Base-by-base conservation (phyloP, 1,140 invertebrate genomes). In the Conopomorpha cramerella region DNA sequence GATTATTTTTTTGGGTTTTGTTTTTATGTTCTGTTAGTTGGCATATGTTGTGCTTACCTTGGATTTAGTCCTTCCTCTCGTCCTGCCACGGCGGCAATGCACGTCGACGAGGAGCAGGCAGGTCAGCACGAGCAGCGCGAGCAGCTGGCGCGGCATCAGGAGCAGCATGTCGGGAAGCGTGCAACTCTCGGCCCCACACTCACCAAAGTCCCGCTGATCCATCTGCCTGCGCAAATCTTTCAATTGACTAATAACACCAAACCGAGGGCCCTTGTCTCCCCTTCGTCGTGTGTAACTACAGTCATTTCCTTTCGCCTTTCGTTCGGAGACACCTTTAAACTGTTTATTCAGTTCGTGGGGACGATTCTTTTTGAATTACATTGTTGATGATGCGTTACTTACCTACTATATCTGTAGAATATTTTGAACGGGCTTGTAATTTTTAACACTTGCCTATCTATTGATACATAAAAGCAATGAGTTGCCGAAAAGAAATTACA, bases 51-150 rank as follows among this genome's bases (percentile, higher is more conserved):
- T 10, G 3, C 4, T 49, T 65, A 82, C 82, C 68, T 82, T 83
- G 8, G 88, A 90, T 51, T 88, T 90, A 28, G 86, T 86, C 46
- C 86, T 83, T 27, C 83, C 73, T 45, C 87, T 78, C 8, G 78
- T 71, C 38, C 88, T 77, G 11, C 84, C 87, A 56, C 88, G 78
- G 16, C 88, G 59, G 60, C 57, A 45, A 51, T 39, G 36, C 43
- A 42, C 33, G 67, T 38, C 30, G 17, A 80, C 39, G 25, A 81
- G 34, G 28, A 78, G 35, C 33, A 23, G 19, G 19, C 33, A 44
- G 16, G 55, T 43, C 13, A 82, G 23, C 18, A 80, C 28, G 13
- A 81, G 46, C 26, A 72, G 48, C 38, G 36, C 50, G 43, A 56
- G 39, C 38, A 51, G 60, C 35, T 52, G 45, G 32, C 59, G 63